Evolutionary conservation across 2,113 vertebrate species (phyloP).

Genomic region (Cyprinodon brontotheroides): DNA sequence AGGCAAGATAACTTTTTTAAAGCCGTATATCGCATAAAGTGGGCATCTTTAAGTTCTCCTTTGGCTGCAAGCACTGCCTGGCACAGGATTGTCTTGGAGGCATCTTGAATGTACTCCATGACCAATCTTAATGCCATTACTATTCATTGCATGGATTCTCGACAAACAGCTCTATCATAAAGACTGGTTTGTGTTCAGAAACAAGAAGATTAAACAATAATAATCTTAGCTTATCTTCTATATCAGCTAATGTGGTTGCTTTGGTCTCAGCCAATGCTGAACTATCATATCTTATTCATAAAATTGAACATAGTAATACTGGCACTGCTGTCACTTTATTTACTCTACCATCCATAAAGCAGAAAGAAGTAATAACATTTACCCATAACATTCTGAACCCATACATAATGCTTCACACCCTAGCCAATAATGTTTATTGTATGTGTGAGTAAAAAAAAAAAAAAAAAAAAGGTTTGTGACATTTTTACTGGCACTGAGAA

Average conservation of each 20-base stretch:
- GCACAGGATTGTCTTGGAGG: conserved; percentile 70
- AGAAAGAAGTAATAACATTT: conserved; percentile 6
- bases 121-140: conserved; percentile 64
- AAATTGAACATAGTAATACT: conserved; percentile 45
- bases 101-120: conserved; percentile 58
- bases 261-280: conserved; percentile 22
- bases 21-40: conserved; percentile 75
- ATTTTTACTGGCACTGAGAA: conserved; percentile 62
- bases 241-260: conserved; percentile 7
- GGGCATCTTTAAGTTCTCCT: conserved; percentile 73
- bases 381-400: conserved; percentile 12
- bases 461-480: conserved; percentile 39
- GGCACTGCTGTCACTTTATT: conserved; percentile 65
- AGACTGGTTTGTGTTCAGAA: conserved; percentile 4
- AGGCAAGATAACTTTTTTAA: conserved; percentile 25
- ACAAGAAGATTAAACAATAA: background rate
- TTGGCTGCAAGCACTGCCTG: conserved; percentile 76
- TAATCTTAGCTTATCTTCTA: background rate
- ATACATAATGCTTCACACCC: conserved; percentile 13
- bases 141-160: conserved; percentile 24
- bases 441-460: conserved; percentile 4
- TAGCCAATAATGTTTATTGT: conserved; percentile 14
- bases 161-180: conserved; percentile 75
- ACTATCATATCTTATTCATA: conserved; percentile 45
- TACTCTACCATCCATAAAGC: conserved; percentile 36